These are phyloP conservation scores for Isichthys henryi DNA, from an alignment of 2,113 vertebrate species.

Conservation along the genomic window DNA sequence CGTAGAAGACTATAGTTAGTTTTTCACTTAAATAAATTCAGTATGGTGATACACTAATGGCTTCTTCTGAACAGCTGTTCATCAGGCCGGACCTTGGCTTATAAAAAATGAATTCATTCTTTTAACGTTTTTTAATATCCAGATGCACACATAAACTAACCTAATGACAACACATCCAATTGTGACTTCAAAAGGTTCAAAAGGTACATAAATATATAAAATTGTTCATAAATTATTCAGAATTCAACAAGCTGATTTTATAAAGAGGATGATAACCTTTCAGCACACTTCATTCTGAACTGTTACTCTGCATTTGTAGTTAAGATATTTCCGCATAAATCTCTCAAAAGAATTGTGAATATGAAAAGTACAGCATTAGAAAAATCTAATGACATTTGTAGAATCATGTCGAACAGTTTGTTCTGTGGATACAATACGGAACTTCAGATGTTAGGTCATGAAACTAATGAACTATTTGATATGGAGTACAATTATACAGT, in stretches of 20 bases:
- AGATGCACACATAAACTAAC: background rate
- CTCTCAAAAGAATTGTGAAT: background rate
- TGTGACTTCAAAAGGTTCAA: background rate
- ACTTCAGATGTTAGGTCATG: background rate
- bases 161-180: background rate
- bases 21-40: background rate
- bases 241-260: background rate
- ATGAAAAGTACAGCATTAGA: background rate
- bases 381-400: background rate
- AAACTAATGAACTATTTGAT: background rate
- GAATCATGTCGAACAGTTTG: background rate
- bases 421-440: background rate
- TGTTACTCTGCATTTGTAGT: background rate
- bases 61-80: background rate
- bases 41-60: background rate
- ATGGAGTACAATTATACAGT: background rate
- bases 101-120: background rate
- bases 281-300: background rate
- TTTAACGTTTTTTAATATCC: background rate
- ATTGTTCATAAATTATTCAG: background rate
- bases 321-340: background rate
- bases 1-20: background rate
- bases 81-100: background rate
- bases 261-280: background rate
- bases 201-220: background rate